These are phyloP conservation scores for Spinus olivaceus DNA, from an alignment of 2,797 vertebrate genomes.

Conservation along the genomic window DNA sequence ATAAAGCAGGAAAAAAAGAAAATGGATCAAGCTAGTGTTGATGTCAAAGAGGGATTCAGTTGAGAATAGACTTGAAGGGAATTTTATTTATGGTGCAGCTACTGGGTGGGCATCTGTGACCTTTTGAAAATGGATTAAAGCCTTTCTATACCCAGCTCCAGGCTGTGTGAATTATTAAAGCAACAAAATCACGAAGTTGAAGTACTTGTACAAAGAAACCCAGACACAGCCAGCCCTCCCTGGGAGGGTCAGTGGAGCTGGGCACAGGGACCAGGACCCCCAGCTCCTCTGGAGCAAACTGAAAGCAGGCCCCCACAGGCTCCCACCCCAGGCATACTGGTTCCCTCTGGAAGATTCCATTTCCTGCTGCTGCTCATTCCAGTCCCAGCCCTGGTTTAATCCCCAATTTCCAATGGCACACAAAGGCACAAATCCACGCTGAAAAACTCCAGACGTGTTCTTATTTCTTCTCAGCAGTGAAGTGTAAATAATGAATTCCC, in stretches of 20 bases:
- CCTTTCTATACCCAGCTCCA: not conserved
- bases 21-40: not conserved
- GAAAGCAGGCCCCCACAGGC: not conserved
- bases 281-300: not conserved
- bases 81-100: not conserved
- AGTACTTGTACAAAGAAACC: not conserved
- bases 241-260: not conserved
- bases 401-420: not conserved
- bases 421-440: not conserved
- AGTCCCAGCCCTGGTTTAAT: not conserved
- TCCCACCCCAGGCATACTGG: accelerated
- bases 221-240: not conserved
- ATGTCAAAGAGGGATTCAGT: not conserved
- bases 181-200: not conserved
- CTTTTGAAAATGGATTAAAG: constrained; percentile 43
- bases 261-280: not conserved
- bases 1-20: not conserved
- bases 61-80: not conserved
- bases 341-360: not conserved
- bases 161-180: constrained; percentile 13
- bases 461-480: not conserved
- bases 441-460: not conserved
- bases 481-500: not conserved
- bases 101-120: not conserved
- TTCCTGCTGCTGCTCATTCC: not conserved